A percentile compares a stretch with the other conserved stretches of the same genome.
These are phyloP conservation scores for Zaprionus kolodkinae DNA, from an alignment of 1,140 invertebrate species.

Conservation along the genomic window DNA sequence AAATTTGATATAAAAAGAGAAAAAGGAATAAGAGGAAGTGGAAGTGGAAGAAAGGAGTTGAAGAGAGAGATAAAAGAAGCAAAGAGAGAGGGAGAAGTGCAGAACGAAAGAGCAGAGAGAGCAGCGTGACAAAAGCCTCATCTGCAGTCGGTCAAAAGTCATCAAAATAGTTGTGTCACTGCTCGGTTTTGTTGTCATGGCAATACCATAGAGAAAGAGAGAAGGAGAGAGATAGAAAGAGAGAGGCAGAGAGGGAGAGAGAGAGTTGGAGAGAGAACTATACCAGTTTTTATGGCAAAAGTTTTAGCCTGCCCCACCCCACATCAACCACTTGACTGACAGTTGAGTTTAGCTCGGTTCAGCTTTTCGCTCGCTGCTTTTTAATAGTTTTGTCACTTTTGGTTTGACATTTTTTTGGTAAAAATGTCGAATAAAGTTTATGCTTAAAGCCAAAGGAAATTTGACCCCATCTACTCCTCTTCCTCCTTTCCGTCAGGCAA, in stretches of 20 bases:
- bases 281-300: conserved; percentile 27
- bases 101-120: background rate
- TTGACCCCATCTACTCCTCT: background rate
- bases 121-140: background rate
- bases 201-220: background rate
- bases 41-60: no score
- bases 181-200: conserved; percentile 21
- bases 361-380: conserved; percentile 4
- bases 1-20: background rate
- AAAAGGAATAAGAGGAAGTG: background rate
- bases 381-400: conserved; percentile 31
- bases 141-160: background rate
- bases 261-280: no score
- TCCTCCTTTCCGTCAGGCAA: background rate
- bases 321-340: background rate
- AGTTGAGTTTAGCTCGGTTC: background rate
- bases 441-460: conserved; percentile 9
- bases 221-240: no score
- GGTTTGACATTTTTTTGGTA: background rate
- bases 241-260: no score
- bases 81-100: background rate
- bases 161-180: conserved; percentile 14
- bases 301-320: background rate
- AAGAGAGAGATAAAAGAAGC: no score
- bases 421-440: conserved; percentile 11